Evolutionary conservation across 2,797 vertebrate genomes (phyloP).

Genomic region (Cynodonichthys magdalenae): DNA sequence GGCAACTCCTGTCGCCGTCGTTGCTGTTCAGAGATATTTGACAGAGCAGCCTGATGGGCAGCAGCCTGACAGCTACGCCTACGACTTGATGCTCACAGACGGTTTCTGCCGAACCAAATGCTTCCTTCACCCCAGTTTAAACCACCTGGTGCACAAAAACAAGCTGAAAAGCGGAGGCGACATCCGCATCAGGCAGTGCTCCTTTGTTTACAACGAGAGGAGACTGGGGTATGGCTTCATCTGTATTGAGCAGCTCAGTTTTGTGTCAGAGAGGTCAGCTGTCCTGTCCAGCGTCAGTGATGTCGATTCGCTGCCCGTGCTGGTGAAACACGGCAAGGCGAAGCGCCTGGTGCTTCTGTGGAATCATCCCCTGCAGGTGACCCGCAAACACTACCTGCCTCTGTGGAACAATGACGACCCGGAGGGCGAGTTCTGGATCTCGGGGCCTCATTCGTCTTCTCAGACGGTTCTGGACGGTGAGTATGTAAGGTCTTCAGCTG

Average conservation of each 20-base stretch:
- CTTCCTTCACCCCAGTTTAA: conserved; percentile 74
- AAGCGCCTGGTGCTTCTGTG: conserved; percentile 44
- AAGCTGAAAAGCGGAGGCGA: conserved; percentile 78
- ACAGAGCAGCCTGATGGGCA: conserved; percentile 41
- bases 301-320: conserved; percentile 51
- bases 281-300: conserved; percentile 36
- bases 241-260: conserved; percentile 75
- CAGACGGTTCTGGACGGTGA: conserved; percentile 83
- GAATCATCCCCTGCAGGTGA: conserved; percentile 78
- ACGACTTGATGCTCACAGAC: conserved; percentile 87
- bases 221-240: conserved; percentile 79
- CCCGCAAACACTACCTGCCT: conserved; percentile 85
- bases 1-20: conserved; percentile 75
- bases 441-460: conserved; percentile 35
- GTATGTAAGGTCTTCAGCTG: conserved; percentile 24
- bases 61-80: conserved; percentile 74
- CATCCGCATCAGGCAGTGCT: conserved; percentile 77
- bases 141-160: conserved; percentile 79
- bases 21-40: conserved; percentile 85
- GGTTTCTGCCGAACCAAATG: conserved; percentile 81
- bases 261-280: conserved; percentile 14
- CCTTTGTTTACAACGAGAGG: conserved; percentile 84
- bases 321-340: conserved; percentile 66
- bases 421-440: conserved; percentile 83
- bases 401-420: conserved; percentile 94